These are phyloP conservation scores for Masnerella sp. DNA, from an alignment of 2,888 invertebrate species.

Conservation along the genomic window DNA sequence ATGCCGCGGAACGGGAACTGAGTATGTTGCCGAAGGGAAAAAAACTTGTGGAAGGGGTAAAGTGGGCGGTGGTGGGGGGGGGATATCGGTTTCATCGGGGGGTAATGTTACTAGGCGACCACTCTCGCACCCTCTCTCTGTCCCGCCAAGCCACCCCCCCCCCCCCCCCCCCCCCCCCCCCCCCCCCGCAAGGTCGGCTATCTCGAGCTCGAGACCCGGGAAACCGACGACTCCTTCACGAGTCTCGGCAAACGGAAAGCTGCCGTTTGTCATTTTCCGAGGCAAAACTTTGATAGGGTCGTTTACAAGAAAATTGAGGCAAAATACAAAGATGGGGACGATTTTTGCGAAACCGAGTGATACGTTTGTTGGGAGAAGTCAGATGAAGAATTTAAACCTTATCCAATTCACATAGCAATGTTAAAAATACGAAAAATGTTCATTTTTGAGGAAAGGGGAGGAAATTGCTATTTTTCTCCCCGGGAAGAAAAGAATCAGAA, in stretches of 20 bases:
- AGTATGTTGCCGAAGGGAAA: constrained; percentile 39
- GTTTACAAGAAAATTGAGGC: constrained; percentile 48
- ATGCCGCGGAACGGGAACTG: constrained; percentile 33
- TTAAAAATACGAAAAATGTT: no score
- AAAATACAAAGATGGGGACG: constrained; percentile 23
- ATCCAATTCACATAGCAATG: constrained; percentile 22
- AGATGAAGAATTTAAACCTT: constrained; percentile 21
- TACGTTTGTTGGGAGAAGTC: constrained; percentile 20
- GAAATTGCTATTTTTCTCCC: no score
- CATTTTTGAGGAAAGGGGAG: no score
- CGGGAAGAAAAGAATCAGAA: no score
- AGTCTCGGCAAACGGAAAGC: constrained; percentile 32
- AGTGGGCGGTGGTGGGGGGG: constrained; percentile 51
- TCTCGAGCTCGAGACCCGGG: constrained; percentile 25
- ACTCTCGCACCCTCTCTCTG: constrained; percentile 74
- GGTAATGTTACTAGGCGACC: constrained; percentile 74
- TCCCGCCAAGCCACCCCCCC: constrained; percentile 72
- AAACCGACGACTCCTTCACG: constrained; percentile 30
- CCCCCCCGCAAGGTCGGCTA: constrained; percentile 41
- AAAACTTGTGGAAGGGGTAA: constrained; percentile 53
- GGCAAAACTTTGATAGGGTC: constrained; percentile 48
- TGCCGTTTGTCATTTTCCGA: constrained; percentile 46
- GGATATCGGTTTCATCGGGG: constrained; percentile 71
- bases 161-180: constrained; percentile 51
- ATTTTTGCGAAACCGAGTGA: constrained; percentile 24